Conservation (phyloP, 2,113 vertebrate genomes). For the Coreoperca whiteheadi region DNA sequence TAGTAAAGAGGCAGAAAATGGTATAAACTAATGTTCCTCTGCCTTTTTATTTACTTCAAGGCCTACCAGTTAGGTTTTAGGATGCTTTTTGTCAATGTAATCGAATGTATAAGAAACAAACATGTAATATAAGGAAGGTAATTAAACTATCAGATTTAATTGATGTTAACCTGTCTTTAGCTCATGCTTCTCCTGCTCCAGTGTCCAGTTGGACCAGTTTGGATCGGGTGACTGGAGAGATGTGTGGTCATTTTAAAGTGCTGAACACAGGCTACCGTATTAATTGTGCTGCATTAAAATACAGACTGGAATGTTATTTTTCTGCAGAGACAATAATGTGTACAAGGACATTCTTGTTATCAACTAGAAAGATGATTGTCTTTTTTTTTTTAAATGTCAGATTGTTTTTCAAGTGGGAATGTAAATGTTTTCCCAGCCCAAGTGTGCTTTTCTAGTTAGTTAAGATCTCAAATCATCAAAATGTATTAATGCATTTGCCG, state of each 20-base stretch:
- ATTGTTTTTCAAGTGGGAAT: conserved; percentile 44
- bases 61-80: neutral
- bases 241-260: neutral
- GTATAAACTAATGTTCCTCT: neutral
- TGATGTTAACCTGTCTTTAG: neutral
- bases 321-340: conserved; percentile 8
- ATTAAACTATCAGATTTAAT: neutral
- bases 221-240: neutral
- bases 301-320: neutral
- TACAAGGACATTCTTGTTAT: conserved; percentile 31
- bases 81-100: neutral
- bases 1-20: neutral
- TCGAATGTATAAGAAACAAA: neutral
- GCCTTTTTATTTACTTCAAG: neutral
- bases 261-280: neutral
- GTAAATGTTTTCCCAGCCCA: conserved; percentile 23
- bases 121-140: neutral
- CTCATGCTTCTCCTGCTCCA: neutral
- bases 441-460: conserved; percentile 34
- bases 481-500: neutral
- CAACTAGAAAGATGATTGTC: conserved; percentile 30
- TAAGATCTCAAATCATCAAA: conserved; percentile 29
- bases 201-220: neutral
- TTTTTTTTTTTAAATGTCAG: conserved; percentile 57
- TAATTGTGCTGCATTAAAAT: conserved; percentile 15